A percentile compares a stretch with the other conserved stretches of the same genome.
Evolutionary conservation across 2,113 vertebrate species (phyloP).

Genomic region (Lampris megalopsis): DNA sequence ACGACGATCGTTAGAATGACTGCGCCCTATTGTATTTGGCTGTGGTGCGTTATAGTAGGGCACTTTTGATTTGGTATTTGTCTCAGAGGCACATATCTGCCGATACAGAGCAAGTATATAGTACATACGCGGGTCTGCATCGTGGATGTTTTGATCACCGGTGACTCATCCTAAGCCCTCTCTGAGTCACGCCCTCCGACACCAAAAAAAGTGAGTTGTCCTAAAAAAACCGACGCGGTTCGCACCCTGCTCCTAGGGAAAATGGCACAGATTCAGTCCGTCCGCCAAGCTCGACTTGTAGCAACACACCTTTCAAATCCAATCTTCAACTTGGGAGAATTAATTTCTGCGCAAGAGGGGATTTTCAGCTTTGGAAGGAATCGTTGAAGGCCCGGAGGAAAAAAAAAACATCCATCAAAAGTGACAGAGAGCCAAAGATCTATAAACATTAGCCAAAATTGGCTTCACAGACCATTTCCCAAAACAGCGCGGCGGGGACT

Average conservation of each 20-base stretch:
- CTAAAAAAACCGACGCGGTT: too few relatives aligned
- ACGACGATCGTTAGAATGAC: too few relatives aligned
- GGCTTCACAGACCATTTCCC: slow-evolving; percentile 31
- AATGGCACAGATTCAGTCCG: slow-evolving; percentile 2
- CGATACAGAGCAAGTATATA: too few relatives aligned
- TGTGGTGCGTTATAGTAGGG: not conserved
- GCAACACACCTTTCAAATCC: slow-evolving; percentile 8
- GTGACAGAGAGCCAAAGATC: slow-evolving; percentile 41
- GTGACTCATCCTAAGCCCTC: too few relatives aligned
- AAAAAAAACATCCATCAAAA: slow-evolving; percentile 24
- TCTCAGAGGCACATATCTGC: too few relatives aligned
- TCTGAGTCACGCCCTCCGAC: too few relatives aligned
- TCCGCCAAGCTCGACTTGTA: not conserved
- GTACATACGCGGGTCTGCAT: too few relatives aligned
- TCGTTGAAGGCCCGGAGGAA: not conserved
- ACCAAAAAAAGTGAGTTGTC: too few relatives aligned
- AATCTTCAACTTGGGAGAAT: not conserved
- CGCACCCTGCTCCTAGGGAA: not conserved
- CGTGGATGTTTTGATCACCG: too few relatives aligned
- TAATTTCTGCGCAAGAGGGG: slow-evolving; percentile 24
- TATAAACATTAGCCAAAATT: slow-evolving; percentile 35
- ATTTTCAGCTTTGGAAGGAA: slow-evolving; percentile 15
- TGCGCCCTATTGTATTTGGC: not conserved
- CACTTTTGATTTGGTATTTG: not conserved
- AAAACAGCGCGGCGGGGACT: slow-evolving; percentile 46